A percentile compares a stretch with the other conserved stretches of the same genome.
Conservation (phyloP, 2,797 vertebrate species). For the Sebastes oblongus region DNA sequence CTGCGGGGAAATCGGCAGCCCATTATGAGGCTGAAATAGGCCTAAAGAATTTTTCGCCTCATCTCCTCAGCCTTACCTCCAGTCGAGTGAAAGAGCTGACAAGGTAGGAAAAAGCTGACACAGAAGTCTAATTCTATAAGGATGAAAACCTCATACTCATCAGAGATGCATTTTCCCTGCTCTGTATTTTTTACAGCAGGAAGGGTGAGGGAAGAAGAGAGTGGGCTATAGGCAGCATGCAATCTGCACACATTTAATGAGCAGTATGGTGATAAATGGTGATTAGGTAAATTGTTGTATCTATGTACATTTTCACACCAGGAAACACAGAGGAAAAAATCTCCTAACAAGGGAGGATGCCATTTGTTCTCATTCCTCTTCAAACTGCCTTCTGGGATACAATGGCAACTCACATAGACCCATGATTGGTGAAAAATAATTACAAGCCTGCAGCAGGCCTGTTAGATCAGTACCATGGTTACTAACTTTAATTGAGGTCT, state of each 20-base stretch:
- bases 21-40: slow-evolving; percentile 70
- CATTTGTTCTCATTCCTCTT: slow-evolving; percentile 58
- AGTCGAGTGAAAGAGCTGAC: slow-evolving; percentile 70
- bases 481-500: slow-evolving; percentile 40
- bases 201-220: background rate
- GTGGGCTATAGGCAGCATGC: slow-evolving; percentile 6
- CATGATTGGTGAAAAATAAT: slow-evolving; percentile 65
- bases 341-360: slow-evolving; percentile 19
- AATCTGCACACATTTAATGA: slow-evolving; percentile 39
- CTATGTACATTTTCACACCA: slow-evolving; percentile 25
- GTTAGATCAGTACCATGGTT: slow-evolving; percentile 40
- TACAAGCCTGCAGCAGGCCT: slow-evolving; percentile 47
- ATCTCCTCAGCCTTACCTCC: slow-evolving; percentile 70
- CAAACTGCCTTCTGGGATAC: slow-evolving; percentile 48
- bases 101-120: slow-evolving; percentile 70
- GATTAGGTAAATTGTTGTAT: slow-evolving; percentile 45
- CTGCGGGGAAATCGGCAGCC: slow-evolving; percentile 57
- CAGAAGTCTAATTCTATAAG: slow-evolving; percentile 60
- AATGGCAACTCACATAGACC: slow-evolving; percentile 21
- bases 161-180: slow-evolving; percentile 52
- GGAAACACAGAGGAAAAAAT: slow-evolving; percentile 37
- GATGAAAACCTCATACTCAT: slow-evolving; percentile 65
- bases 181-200: slow-evolving; percentile 32
- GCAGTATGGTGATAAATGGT: slow-evolving; percentile 43
- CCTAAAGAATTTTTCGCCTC: slow-evolving; percentile 70